A percentile compares a stretch with the other conserved stretches of the same genome.
These are phyloP conservation scores for Thalassophryne amazonica DNA, from an alignment of 2,797 vertebrate species.

Conservation along the genomic window DNA sequence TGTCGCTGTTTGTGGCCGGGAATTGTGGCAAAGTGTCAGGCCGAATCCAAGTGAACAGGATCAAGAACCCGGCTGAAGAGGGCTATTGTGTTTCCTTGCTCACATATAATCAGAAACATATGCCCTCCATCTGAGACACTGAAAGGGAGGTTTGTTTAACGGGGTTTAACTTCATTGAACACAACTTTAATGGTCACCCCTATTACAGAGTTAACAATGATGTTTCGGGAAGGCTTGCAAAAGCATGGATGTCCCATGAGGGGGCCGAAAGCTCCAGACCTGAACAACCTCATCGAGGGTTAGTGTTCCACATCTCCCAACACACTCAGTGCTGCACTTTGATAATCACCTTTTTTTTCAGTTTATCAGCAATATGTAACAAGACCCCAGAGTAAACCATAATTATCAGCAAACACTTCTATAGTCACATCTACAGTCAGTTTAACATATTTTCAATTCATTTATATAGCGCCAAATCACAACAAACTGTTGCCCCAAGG, in stretches of 20 bases:
- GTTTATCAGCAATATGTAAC: background rate
- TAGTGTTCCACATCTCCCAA: conserved; percentile 24
- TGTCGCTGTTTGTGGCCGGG: conserved; percentile 71
- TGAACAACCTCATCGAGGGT: conserved; percentile 26
- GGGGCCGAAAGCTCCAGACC: conserved; percentile 30
- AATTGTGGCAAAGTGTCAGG: conserved; percentile 74
- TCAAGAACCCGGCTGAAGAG: conserved; percentile 65
- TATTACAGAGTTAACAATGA: conserved; percentile 70
- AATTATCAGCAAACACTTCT: too few relatives aligned
- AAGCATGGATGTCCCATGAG: too few relatives aligned
- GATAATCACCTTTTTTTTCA: conserved; percentile 36
- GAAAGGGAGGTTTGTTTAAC: conserved; percentile 53
- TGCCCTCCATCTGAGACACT: conserved; percentile 47
- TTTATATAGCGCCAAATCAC: too few relatives aligned
- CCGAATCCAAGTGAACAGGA: conserved; percentile 70
- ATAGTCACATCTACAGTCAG: too few relatives aligned
- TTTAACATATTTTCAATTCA: too few relatives aligned
- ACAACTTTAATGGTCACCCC: conserved; percentile 72
- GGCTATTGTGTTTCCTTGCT: conserved; percentile 71
- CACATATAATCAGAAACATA: conserved; percentile 74
- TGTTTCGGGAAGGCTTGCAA: too few relatives aligned
- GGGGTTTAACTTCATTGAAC: conserved; percentile 68
- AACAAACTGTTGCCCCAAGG: too few relatives aligned
- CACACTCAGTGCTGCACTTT: conserved; percentile 31
- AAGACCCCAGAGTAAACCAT: accelerated